phyloP scores from a whole-genome alignment of 1,140 invertebrate species.

The Calliopsis andreniformis region DNA sequence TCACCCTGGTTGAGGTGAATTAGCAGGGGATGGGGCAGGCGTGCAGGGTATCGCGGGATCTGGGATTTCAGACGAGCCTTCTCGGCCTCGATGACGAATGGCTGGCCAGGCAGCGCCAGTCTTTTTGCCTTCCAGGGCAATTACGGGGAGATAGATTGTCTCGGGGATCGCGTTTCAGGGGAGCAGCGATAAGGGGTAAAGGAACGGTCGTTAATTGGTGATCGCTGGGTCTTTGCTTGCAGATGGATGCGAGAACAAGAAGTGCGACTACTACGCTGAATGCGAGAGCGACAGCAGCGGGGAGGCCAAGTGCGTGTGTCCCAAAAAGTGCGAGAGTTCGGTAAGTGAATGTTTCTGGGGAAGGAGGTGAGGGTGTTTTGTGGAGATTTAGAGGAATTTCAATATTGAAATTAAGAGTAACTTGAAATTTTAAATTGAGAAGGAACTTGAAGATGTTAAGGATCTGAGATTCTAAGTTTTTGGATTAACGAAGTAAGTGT shows the following conservation, averaged over 20 bases:
- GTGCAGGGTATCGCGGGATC: slow-evolving; percentile 7
- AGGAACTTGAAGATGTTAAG: no score
- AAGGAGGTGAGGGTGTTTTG: no score
- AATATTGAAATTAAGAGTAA: no score
- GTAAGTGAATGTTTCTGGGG: slow-evolving; percentile 81
- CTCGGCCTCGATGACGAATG: slow-evolving; percentile 29
- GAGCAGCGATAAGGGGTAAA: not conserved
- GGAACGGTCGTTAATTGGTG: slow-evolving; percentile 10
- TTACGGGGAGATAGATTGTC: slow-evolving; percentile 30
- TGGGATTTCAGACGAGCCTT: not conserved
- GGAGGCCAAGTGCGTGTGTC: slow-evolving; percentile 91
- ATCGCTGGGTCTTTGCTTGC: slow-evolving; percentile 69
- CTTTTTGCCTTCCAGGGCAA: slow-evolving; percentile 27
- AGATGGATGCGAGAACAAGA: slow-evolving; percentile 94
- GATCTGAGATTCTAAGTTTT: no score
- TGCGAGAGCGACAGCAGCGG: slow-evolving; percentile 90
- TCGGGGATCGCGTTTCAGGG: not conserved
- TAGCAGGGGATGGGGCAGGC: slow-evolving; percentile 6
- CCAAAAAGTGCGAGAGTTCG: slow-evolving; percentile 86
- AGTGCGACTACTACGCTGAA: slow-evolving; percentile 91
- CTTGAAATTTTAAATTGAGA: no score
- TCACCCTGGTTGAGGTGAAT: not conserved
- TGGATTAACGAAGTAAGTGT: no score
- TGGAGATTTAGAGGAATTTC: no score
- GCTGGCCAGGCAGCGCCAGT: not conserved